These are phyloP conservation scores for Epinephelus moara DNA, from an alignment of 2,113 vertebrate species.

Conservation along the genomic window DNA sequence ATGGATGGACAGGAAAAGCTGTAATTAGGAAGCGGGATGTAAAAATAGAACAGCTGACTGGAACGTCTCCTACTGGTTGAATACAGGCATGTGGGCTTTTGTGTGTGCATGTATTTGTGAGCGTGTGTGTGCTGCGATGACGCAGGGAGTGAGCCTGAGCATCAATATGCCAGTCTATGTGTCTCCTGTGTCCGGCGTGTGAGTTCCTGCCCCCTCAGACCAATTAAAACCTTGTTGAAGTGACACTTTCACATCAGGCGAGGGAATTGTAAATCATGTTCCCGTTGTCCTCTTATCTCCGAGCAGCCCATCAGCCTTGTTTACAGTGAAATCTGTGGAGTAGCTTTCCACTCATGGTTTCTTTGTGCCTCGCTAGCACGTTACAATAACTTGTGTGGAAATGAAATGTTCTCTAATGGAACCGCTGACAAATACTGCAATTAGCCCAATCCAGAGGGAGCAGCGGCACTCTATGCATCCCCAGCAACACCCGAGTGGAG, in stretches of 20 bases:
- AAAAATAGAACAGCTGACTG: conserved; percentile 67
- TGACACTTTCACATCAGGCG: conserved; percentile 44
- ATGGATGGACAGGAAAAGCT: conserved; percentile 46
- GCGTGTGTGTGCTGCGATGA: neutral
- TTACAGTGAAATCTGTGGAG: conserved; percentile 54
- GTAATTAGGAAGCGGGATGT: conserved; percentile 48
- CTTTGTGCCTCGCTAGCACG: conserved; percentile 51
- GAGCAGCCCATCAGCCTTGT: conserved; percentile 45
- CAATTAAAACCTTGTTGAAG: conserved; percentile 64
- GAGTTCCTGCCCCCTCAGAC: conserved; percentile 59
- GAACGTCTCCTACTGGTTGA: conserved; percentile 34
- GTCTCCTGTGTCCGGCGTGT: conserved; percentile 55
- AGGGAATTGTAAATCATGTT: conserved; percentile 54
- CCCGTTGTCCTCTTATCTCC: conserved; percentile 39
- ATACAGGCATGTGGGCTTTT: conserved; percentile 33
- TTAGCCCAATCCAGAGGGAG: conserved; percentile 68
- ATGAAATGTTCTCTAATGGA: conserved; percentile 70
- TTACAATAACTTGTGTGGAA: conserved; percentile 62
- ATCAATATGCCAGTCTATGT: conserved; percentile 27
- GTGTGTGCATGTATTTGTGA: neutral
- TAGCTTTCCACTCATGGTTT: conserved; percentile 39
- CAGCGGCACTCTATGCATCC: conserved; percentile 29
- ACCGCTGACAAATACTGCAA: conserved; percentile 70
- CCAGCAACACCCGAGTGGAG: conserved; percentile 40
- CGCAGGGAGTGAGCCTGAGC: conserved; percentile 13